These are phyloP conservation scores for Heterodera carotae DNA, from an alignment of 1,140 invertebrate species.

Conservation along the genomic window DNA sequence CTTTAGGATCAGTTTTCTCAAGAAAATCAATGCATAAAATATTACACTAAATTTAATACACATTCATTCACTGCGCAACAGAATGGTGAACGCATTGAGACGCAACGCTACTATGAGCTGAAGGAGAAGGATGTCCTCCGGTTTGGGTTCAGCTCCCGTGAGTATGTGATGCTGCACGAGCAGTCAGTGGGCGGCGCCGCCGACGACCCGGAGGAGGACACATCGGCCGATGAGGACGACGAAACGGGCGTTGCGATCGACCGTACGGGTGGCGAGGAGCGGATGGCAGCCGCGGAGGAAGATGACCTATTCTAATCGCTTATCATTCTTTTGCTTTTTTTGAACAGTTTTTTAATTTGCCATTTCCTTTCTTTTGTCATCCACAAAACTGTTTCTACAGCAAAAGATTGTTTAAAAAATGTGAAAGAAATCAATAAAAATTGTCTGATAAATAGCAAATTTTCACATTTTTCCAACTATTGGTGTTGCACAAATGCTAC, in stretches of 20 bases:
- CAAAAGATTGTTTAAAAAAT: no score
- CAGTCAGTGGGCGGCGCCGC: constrained; percentile 42
- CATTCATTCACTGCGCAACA: not conserved
- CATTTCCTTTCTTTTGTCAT: no score
- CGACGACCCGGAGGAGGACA: constrained; percentile 31
- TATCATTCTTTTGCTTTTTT: no score
- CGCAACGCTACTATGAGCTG: constrained; percentile 86
- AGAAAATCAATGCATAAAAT: no score
- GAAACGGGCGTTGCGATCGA: constrained; percentile 7
- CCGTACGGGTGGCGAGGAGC: constrained; percentile 19
- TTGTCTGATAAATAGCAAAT: no score
- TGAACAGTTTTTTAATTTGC: no score
- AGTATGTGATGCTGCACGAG: constrained; percentile 61
- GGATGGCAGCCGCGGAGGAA: constrained; percentile 21
- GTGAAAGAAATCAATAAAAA: no score
- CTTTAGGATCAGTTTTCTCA: no score
- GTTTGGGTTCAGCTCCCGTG: constrained; percentile 86
- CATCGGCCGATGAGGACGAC: constrained; percentile 45
- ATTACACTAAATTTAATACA: no score
- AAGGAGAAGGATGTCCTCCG: constrained; percentile 94
- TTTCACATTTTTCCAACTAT: no score
- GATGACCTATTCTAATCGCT: constrained; percentile 27
- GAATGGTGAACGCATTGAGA: constrained; percentile 80
- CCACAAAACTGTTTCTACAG: no score
- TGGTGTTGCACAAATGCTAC: no score